Evolutionary conservation across 1,140 invertebrate genomes (phyloP).

Genomic region (Penaeus chinensis): DNA sequence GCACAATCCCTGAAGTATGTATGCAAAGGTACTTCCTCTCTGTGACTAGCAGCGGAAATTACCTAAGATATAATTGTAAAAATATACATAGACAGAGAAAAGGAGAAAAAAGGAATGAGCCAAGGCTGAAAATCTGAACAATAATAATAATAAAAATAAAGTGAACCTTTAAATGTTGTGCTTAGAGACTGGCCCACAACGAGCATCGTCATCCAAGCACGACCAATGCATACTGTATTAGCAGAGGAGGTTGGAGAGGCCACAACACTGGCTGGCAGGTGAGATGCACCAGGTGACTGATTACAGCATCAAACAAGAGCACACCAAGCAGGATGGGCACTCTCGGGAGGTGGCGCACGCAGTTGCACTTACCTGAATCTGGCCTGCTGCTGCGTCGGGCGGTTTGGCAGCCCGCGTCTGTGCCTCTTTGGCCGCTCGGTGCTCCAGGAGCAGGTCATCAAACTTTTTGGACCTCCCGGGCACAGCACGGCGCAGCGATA

Average conservation of each 20-base stretch:
- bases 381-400: conserved; percentile 47
- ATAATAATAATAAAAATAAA: not conserved
- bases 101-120: not conserved
- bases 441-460: conserved; percentile 82
- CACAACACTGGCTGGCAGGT: conserved; percentile 17
- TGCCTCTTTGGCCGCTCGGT: conserved; percentile 76
- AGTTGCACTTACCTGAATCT: conserved; percentile 46
- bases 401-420: conserved; percentile 65
- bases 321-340: conserved; percentile 8
- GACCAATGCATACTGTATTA: conserved; percentile 47
- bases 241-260: conserved; percentile 31
- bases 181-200: conserved; percentile 12
- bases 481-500: conserved; percentile 80
- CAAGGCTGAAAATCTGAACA: no score
- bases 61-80: conserved; percentile 25
- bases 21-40: conserved; percentile 29
- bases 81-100: not conserved
- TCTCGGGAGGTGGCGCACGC: no score
- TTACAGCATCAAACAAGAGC: conserved; percentile 40
- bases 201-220: conserved; percentile 31
- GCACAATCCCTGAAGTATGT: conserved; percentile 31
- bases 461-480: conserved; percentile 80
- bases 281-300: conserved; percentile 28
- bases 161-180: conserved; percentile 6
- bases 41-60: conserved; percentile 39